Evolutionary conservation across 1,140 invertebrate species (phyloP), one percentile per base, ranked within the genome.

Genomic region (Cydia splendana): DNA sequence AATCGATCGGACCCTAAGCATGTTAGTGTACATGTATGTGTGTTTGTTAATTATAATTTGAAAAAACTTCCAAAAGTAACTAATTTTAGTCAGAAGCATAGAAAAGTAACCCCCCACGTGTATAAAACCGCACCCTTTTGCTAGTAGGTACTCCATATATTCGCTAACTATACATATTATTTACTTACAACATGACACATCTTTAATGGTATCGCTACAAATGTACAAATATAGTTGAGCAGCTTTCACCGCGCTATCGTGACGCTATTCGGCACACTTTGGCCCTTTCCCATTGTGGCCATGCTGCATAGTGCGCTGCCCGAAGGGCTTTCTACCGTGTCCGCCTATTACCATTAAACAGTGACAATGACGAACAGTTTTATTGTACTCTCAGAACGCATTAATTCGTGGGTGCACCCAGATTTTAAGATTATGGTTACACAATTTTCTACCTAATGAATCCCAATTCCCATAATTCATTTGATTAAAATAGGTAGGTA

Each of bases 311-410:
- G n/a, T n/a, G n/a, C 67, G 67, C 12, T 34, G 24, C 15, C 30
- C 34, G 38, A 71, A 71, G 67, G 67, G 67, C 67, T 71, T 71
- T 71, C 67, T 71, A 71, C 67, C 67, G 67, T 71, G 67, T 71
- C 67, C 67, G 67, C 67, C 67, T 28, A 20, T 71, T 45, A 71
- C 67, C 38, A 71, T 71, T 45, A 38, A 45, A 71, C 34, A 42
- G 67, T 71, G 67, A 71, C 67, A 71, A 71, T 71, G 67, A 71
- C 67, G 67, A 42, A 71, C 67, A 42, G 67, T 71, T 71, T 71
- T 38, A 71, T 71, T 71, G 34, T 71, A 24, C 34, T 62, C 57
- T 18, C 57, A 24, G 20, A 62, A 62, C 10, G 57, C 57, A 62
- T 62, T 62, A 34, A 67, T 67, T 67, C 28, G 65, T 67, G 65